Evolutionary conservation across 2,888 invertebrate species (phyloP).

Genomic region (Ennomos fuscantarius): DNA sequence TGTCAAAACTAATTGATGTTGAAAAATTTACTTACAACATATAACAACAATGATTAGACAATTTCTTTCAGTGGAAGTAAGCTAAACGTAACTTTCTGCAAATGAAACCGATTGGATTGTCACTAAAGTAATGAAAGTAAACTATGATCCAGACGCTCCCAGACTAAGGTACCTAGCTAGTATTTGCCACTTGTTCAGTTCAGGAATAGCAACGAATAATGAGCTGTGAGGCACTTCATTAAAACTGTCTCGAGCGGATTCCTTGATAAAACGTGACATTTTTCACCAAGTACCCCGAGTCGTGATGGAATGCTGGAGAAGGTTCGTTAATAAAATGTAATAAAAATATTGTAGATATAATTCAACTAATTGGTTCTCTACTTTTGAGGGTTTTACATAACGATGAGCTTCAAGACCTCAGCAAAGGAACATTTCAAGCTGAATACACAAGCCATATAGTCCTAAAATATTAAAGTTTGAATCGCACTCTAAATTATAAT

Average conservation of each 20-base stretch:
- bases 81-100: too few relatives aligned
- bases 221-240: conserved; percentile 53
- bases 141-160: not conserved
- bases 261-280: conserved; percentile 33
- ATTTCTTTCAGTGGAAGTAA: too few relatives aligned
- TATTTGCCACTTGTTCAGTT: conserved; percentile 19
- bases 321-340: conserved; percentile 4
- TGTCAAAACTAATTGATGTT: too few relatives aligned
- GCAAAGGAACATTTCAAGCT: too few relatives aligned
- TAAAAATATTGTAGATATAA: not conserved
- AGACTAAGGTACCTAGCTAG: not conserved
- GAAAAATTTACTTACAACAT: too few relatives aligned
- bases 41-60: too few relatives aligned
- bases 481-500: too few relatives aligned
- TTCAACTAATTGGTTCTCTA: not conserved
- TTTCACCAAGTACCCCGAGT: conserved; percentile 6
- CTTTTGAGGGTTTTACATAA: too few relatives aligned
- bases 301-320: conserved; percentile 6
- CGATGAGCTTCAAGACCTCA: too few relatives aligned
- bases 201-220: conserved; percentile 49
- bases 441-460: too few relatives aligned
- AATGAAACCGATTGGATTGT: too few relatives aligned
- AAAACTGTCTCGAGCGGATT: conserved; percentile 48
- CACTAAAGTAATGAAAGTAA: not conserved
- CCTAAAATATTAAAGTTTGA: too few relatives aligned